Percentiles rank a stretch among this genome's conserved stretches.
phyloP scores from a whole-genome alignment of 2,888 invertebrate species.

The Metalampra italica region DNA sequence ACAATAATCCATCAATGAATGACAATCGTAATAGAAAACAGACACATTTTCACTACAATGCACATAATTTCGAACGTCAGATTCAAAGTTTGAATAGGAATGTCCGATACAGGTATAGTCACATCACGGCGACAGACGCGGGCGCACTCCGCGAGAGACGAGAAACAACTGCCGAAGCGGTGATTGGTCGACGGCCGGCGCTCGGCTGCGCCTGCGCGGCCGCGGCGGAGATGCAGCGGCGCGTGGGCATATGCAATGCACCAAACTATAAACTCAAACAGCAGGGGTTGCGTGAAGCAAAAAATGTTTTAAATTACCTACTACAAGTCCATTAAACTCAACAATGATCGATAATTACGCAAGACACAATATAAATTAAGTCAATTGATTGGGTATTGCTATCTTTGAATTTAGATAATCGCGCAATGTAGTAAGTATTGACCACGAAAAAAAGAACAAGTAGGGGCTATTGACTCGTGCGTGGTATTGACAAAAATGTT shows the following conservation, averaged over 20 bases:
- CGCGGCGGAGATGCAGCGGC: slow-evolving; percentile 45
- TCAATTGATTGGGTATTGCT: too few relatives aligned
- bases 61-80: slow-evolving; percentile 50
- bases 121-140: slow-evolving; percentile 40
- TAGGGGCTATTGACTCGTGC: too few relatives aligned
- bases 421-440: too few relatives aligned
- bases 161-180: slow-evolving; percentile 54
- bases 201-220: slow-evolving; percentile 22
- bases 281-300: slow-evolving; percentile 15
- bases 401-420: too few relatives aligned
- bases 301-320: slow-evolving; percentile 5
- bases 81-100: slow-evolving; percentile 34
- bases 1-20: slow-evolving; percentile 46
- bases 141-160: slow-evolving; percentile 35
- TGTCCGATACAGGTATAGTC: slow-evolving; percentile 31
- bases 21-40: slow-evolving; percentile 38
- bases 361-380: too few relatives aligned
- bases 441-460: too few relatives aligned
- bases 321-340: too few relatives aligned
- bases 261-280: slow-evolving; percentile 17
- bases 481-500: too few relatives aligned
- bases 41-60: slow-evolving; percentile 62
- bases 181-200: slow-evolving; percentile 41
- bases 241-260: slow-evolving; percentile 41
- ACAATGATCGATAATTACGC: too few relatives aligned